Base-by-base conservation (phyloP, 2,113 vertebrate species). In the Rhabdornis inornatus region DNA sequence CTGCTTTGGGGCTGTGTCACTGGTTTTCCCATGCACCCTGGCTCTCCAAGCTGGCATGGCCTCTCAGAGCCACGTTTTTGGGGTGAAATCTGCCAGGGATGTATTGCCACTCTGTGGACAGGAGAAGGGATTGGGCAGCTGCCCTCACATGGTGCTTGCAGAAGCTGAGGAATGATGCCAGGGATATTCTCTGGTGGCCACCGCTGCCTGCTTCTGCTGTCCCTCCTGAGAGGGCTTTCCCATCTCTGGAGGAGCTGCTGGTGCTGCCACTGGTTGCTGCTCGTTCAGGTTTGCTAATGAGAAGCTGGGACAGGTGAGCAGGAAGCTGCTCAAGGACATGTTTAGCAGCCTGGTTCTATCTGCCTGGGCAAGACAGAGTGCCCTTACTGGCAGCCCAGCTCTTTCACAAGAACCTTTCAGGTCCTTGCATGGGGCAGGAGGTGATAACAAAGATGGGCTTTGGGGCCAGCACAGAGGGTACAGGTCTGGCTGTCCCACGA, bases 21-120 rank as follows among this genome's bases (percentile, higher is more conserved):
- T 69, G 71, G 1, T 42, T 39, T 55, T 72, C 55, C 55, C 11
- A 0, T 22, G 44, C 15, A 1, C 28, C 0, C 13, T 86, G 35
- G 49, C 61, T 53, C 27, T 28, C 81, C 0, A 7, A 49, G 50
- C 52, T 63, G 56, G 9, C 3, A 3, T 19, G 11, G 17, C 52
- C 33, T 68, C 66, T 63, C 64, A 44, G 25, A 64, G 42, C 42
- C 2, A 3, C 0, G 5, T 7, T 64, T 90, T 68, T 14, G 15
- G 52, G 40, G 47, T 27, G 33, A 42, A 5, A 21, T 23, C 15
- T 86, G 35, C 59, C 59, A 2, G 4, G 52, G 53, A 5, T 61
- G 28, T 21, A 2, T 44, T 0, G 0, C 13, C 3, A 0, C 28
- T 59, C 15, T 23, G n/a, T 0, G 1, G 35, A 44, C 33, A 68